Evolutionary conservation across 2,888 invertebrate species (phyloP).

Genomic region (Campoplex capitator): DNA sequence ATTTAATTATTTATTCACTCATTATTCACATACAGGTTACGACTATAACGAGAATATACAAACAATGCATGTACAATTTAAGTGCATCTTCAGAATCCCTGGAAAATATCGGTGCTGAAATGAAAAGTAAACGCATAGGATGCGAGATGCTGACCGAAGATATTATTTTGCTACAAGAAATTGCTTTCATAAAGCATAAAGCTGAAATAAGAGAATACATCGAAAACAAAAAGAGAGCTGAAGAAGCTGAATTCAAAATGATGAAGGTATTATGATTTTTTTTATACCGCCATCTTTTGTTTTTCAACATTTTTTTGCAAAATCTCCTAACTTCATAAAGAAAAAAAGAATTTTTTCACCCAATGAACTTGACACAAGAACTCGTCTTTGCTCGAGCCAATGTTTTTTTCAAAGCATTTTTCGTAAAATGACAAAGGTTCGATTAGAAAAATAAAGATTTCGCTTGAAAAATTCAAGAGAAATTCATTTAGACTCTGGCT

Average conservation of each 20-base stretch:
- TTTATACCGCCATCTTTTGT: background rate
- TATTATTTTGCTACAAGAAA: constrained; percentile 79
- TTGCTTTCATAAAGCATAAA: constrained; percentile 80
- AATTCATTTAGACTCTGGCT: no score
- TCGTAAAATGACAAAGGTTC: no score
- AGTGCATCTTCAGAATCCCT: constrained; percentile 74
- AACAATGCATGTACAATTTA: constrained; percentile 69
- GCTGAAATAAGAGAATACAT: constrained; percentile 78
- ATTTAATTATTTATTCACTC: background rate
- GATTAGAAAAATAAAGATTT: no score
- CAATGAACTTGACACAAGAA: no score
- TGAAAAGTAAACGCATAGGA: constrained; percentile 71
- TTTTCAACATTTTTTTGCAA: background rate
- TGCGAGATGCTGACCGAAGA: constrained; percentile 72
- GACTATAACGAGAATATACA: constrained; percentile 72
- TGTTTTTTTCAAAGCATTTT: no score
- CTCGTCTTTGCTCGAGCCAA: no score
- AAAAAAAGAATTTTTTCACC: no score
- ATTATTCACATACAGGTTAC: constrained; percentile 59
- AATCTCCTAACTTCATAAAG: no score
- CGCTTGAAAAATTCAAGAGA: no score
- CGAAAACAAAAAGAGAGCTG: constrained; percentile 76
- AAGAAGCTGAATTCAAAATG: constrained; percentile 77
- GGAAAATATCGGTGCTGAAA: constrained; percentile 62
- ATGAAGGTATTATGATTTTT: constrained; percentile 73